Conservation (phyloP, 2,797 vertebrate species). For the Delichon dasypus region DNA sequence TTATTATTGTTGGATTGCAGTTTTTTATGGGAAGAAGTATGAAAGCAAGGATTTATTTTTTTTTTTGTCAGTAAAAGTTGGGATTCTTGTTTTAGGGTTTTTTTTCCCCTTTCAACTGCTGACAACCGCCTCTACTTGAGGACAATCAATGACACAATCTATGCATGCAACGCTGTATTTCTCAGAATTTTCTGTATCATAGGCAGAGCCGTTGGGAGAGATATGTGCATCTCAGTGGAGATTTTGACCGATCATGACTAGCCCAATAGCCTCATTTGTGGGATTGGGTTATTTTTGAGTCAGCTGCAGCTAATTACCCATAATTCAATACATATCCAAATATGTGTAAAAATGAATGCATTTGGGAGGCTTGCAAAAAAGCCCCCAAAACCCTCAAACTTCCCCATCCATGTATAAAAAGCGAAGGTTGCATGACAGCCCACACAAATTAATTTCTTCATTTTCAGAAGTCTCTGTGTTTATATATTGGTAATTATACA, state of each 20-base stretch:
- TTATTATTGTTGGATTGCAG: not conserved
- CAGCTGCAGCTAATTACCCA: not conserved
- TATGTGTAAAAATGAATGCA: not conserved
- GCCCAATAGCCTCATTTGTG: not conserved
- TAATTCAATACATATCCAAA: not conserved
- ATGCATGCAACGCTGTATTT: not conserved
- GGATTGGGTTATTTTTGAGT: not conserved
- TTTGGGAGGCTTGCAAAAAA: not conserved
- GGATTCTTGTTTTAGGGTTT: not conserved
- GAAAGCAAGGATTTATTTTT: not conserved
- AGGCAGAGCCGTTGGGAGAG: not conserved
- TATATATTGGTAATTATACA: not conserved
- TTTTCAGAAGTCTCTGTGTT: not conserved
- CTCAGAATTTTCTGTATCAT: not conserved
- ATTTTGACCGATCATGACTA: not conserved
- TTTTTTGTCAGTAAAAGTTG: not conserved
- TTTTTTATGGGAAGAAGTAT: not conserved
- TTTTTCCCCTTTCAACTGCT: not conserved
- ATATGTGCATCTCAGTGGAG: not conserved
- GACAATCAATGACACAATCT: not conserved
- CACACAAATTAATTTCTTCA: not conserved
- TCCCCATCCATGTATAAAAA: not conserved
- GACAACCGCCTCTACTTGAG: not conserved
- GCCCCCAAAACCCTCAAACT: fast-evolving
- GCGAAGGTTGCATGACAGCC: not conserved